Percentiles rank a stretch among this genome's conserved stretches.
Evolutionary conservation across 1,140 invertebrate species (phyloP).

Genomic region (Andrena cerasifolii): DNA sequence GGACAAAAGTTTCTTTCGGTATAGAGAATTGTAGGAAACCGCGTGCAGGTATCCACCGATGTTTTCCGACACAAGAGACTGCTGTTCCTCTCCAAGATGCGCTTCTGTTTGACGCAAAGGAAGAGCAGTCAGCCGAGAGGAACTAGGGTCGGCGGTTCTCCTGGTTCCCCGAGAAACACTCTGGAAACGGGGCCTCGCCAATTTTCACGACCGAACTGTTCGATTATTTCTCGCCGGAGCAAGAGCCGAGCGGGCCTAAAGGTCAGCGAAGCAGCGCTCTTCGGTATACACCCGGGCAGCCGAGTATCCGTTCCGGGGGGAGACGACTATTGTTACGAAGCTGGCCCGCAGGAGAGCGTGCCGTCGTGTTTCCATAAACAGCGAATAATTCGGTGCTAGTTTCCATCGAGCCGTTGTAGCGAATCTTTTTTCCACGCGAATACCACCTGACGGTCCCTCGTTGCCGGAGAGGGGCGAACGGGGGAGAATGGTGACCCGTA

Average conservation of each 20-base stretch:
- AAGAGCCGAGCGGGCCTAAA: conserved; percentile 10
- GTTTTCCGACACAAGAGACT: no score
- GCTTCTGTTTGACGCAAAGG: no score
- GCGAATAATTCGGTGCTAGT: conserved; percentile 37
- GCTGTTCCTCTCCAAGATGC: no score
- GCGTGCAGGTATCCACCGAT: no score
- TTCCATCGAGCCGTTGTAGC: conserved; percentile 14
- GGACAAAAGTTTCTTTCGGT: no score
- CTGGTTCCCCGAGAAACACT: neutral
- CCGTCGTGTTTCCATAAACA: conserved; percentile 36
- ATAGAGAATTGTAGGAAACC: no score
- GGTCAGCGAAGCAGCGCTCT: conserved; percentile 14
- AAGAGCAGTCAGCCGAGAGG: neutral
- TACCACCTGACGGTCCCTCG: no score
- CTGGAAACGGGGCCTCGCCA: no score
- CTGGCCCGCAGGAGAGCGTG: conserved; percentile 5
- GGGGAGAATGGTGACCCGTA: neutral
- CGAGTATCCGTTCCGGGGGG: conserved; percentile 7
- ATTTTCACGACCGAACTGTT: conserved; percentile 24
- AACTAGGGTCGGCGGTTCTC: neutral
- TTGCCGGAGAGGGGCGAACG: neutral
- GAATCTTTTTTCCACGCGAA: neutral
- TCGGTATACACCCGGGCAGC: neutral
- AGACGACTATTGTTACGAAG: conserved; percentile 24
- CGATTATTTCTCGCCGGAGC: conserved; percentile 12